Percentiles rank a stretch among this genome's conserved stretches.
Conservation (phyloP, 1,140 invertebrate species). For the Phthorimaea operculella region DNA sequence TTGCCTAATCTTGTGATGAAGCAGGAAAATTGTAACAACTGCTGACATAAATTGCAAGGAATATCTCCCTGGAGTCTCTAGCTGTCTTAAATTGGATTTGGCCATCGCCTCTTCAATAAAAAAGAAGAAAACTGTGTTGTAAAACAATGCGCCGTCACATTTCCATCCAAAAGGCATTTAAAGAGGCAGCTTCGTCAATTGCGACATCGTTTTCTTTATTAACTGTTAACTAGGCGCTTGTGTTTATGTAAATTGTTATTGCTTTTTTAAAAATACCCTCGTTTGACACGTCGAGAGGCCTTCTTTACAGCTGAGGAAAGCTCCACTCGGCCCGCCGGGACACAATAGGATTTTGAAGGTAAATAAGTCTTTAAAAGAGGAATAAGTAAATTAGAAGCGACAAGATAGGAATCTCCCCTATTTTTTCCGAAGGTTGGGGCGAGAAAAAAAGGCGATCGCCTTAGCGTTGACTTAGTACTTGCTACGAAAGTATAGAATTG, state of each 20-base stretch:
- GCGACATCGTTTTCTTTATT: conserved; percentile 64
- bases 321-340: conserved; percentile 43
- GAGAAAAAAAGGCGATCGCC: conserved; percentile 64
- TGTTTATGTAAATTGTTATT: conserved; percentile 68
- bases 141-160: conserved; percentile 57
- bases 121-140: conserved; percentile 36
- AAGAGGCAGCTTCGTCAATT: conserved; percentile 53
- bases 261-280: conserved; percentile 62
- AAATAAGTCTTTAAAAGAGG: conserved; percentile 74
- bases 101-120: no score
- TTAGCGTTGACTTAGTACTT: conserved; percentile 34
- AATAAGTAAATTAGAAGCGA: conserved; percentile 76
- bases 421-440: conserved; percentile 61
- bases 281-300: conserved; percentile 61
- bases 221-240: conserved; percentile 65
- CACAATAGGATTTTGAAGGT: conserved; percentile 70
- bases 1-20: no score
- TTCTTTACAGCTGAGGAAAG: conserved; percentile 47
- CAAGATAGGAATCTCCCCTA: conserved; percentile 75
- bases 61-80: no score
- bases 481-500: not conserved
- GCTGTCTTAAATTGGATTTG: no score
- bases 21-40: no score
- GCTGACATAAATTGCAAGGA: no score
- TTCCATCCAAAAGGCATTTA: conserved; percentile 62